Base-by-base conservation (phyloP, 1,140 invertebrate genomes). In the Drosophila melanica region DNA sequence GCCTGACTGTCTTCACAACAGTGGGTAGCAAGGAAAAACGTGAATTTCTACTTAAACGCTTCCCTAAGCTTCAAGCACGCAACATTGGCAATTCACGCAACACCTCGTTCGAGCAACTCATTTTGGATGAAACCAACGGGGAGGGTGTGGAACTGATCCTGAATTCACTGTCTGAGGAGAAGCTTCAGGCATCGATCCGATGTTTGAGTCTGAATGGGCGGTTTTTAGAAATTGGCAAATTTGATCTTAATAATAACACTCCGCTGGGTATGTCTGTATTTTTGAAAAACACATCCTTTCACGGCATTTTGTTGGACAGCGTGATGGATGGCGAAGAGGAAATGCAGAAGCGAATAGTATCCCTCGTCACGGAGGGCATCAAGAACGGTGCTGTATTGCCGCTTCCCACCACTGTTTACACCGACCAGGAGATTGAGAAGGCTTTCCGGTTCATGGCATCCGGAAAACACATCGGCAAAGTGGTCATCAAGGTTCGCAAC, bases 181-280 rank as follows among this genome's bases (percentile, higher is more conserved):
- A 98, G 93, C 93, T 99, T 5, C 97, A 97, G 92, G 98, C 98
- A 6, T 98, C 97, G 48, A 93, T 99, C 3, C 94, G 98, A 51
- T 98, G 98, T 89, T 92, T 99, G 20, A 97, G 96, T 1, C 93
- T 95, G 45, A 97, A 98, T 89, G 98, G 98, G 23, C 94, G 98
- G 27, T 99, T 99, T 93, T 93, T 99, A 18, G 98, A 99, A 93
- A 99, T 99, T 84, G 98, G 98, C 66, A 99, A 99, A 93, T 97
- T 96, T 66, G 98, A 99, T 93, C 93, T 99, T 18, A 97, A 97
- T 0, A 98, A 98, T 79, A 97, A 99, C 91, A 95, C 94, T 7
- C 92, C 95, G 3, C 89, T 99, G 53, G 98, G 98, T 10, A 99
- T 99, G 98, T 94, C 97, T 0, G 90, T 99, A 1, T 99, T 99